These are phyloP conservation scores for Porites evermanni DNA, from an alignment of 92 coral and sea anemone species.

Conservation along the genomic window DNA sequence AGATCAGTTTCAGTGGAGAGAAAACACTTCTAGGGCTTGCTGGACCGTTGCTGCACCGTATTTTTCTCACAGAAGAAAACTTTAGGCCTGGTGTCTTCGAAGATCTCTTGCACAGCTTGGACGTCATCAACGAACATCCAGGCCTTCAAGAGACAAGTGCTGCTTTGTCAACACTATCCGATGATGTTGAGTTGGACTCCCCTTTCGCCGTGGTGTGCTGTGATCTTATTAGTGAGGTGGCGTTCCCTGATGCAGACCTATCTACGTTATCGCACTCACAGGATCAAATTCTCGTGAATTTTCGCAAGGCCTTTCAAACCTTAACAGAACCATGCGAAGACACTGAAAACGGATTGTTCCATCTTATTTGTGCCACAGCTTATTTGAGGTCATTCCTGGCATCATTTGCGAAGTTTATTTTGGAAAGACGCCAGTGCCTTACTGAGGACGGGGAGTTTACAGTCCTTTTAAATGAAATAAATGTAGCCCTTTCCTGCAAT, in stretches of 20 bases:
- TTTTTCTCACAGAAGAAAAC: slow-evolving; percentile 58
- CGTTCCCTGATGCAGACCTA: slow-evolving; percentile 68
- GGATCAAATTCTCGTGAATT: slow-evolving; percentile 55
- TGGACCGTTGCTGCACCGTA: too few relatives aligned
- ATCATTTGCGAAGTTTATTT: slow-evolving; percentile 68
- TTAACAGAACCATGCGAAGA: slow-evolving; percentile 39
- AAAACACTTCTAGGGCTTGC: too few relatives aligned
- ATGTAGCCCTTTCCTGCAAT: slow-evolving; percentile 45
- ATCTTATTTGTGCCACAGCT: slow-evolving; percentile 81
- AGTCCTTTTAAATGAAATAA: slow-evolving; percentile 66
- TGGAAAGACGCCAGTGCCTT: slow-evolving; percentile 30
- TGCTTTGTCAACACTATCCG: slow-evolving; percentile 63
- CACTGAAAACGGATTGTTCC: slow-evolving; percentile 52
- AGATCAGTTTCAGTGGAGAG: slow-evolving; percentile 34
- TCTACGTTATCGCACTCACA: slow-evolving; percentile 69
- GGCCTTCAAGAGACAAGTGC: slow-evolving; percentile 65
- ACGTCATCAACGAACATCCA: slow-evolving; percentile 69
- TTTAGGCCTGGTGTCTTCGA: slow-evolving; percentile 72
- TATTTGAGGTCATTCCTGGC: slow-evolving; percentile 75
- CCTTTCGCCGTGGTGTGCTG: slow-evolving; percentile 90
- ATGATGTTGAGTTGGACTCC: slow-evolving; percentile 72
- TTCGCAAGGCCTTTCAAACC: slow-evolving; percentile 66
- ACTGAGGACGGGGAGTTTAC: slow-evolving; percentile 46
- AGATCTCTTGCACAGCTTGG: slow-evolving; percentile 54
- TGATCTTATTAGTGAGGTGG: slow-evolving; percentile 86